Evolutionary conservation across 2,113 vertebrate species (phyloP).

Genomic region (Pao palembangensis): DNA sequence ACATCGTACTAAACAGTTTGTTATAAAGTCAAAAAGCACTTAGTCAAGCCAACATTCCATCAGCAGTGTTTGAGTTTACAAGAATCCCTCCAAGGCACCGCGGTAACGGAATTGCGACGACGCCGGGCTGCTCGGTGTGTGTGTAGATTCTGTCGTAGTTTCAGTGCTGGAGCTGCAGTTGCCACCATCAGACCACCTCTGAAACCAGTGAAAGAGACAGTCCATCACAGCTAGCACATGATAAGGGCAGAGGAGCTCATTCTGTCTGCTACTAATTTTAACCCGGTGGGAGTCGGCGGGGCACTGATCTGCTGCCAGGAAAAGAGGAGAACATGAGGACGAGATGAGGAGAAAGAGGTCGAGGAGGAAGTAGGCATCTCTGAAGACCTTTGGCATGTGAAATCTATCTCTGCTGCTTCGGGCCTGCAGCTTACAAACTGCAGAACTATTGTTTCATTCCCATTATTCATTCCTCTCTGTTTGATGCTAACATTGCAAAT

Average conservation of each 20-base stretch:
- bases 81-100: constrained; percentile 7
- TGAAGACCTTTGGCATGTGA: constrained; percentile 2
- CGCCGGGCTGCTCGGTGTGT: too few relatives aligned
- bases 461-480: constrained; percentile 1
- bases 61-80: constrained; percentile 13
- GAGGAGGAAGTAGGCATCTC: constrained; percentile 4
- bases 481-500: constrained; percentile 13
- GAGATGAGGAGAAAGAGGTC: constrained; percentile 21
- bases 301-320: constrained; percentile 40
- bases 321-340: constrained; percentile 35
- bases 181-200: constrained; percentile 27
- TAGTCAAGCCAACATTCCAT: constrained; percentile 17
- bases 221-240: constrained; percentile 27
- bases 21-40: constrained; percentile 27
- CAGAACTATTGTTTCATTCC: constrained; percentile 1
- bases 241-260: constrained; percentile 17
- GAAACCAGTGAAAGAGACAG: constrained; percentile 18
- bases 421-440: neutral
- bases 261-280: constrained; percentile 60
- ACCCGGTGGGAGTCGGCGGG: constrained; percentile 60
- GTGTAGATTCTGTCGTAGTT: too few relatives aligned
- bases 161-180: constrained; percentile 6
- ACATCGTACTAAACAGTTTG: constrained; percentile 3
- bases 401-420: neutral
- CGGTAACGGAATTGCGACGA: neutral